phyloP scores from a whole-genome alignment of 2,888 invertebrate species.

The Pinctada fucata region DNA sequence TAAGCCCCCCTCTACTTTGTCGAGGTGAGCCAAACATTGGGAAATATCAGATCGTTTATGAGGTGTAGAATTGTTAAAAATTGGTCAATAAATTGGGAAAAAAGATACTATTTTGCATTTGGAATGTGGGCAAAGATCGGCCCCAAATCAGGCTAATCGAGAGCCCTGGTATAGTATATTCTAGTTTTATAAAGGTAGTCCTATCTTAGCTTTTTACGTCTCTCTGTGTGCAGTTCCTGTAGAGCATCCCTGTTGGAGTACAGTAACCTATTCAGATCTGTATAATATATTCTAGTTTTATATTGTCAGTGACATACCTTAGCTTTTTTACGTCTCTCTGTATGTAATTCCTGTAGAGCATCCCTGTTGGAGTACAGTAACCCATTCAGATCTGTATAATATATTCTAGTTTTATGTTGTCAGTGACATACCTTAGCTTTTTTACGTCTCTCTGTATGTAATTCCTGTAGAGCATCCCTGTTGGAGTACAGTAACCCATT shows the following conservation, averaged over 20 bases:
- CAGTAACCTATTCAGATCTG: slow-evolving; percentile 65
- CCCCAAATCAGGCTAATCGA: too few relatives aligned
- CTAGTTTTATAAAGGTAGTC: too few relatives aligned
- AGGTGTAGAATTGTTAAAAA: too few relatives aligned
- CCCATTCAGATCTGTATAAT: slow-evolving; percentile 66
- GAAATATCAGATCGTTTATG: too few relatives aligned
- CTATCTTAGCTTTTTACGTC: slow-evolving; percentile 65
- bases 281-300: too few relatives aligned
- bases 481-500: slow-evolving; percentile 63
- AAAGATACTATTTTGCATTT: too few relatives aligned
- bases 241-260: slow-evolving; percentile 56
- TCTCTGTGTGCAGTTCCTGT: slow-evolving; percentile 52
- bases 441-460: slow-evolving; percentile 61
- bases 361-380: slow-evolving; percentile 59
- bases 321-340: slow-evolving; percentile 62
- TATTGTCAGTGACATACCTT: slow-evolving; percentile 43
- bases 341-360: slow-evolving; percentile 53
- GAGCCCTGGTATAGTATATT: too few relatives aligned
- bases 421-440: slow-evolving; percentile 63
- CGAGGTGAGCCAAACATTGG: too few relatives aligned
- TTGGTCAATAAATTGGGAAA: too few relatives aligned
- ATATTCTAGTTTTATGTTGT: too few relatives aligned
- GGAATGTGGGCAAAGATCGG: too few relatives aligned
- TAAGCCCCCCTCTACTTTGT: too few relatives aligned
- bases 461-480: slow-evolving; percentile 48